These are phyloP conservation scores for Eueides isabella DNA, from an alignment of 1,140 invertebrate species.

Conservation along the genomic window DNA sequence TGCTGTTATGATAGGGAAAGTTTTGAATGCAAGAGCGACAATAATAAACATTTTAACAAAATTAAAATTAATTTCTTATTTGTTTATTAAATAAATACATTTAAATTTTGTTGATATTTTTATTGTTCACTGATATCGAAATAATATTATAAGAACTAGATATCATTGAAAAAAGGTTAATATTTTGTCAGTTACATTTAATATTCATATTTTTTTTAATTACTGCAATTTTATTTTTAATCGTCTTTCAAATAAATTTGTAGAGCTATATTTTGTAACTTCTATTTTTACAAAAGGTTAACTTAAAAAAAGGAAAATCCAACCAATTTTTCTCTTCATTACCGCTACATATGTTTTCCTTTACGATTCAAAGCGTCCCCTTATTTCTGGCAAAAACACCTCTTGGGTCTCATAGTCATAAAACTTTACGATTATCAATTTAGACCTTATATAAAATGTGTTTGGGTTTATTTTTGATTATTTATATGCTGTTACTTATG, in stretches of 20 bases:
- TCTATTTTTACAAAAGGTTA: not conserved
- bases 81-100: too few species aligned
- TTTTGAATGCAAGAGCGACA: not conserved
- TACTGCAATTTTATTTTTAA: not conserved
- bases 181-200: too few species aligned
- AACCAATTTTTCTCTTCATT: slow-evolving; percentile 39
- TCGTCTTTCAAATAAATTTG: too few species aligned
- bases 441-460: slow-evolving; percentile 1
- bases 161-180: too few species aligned
- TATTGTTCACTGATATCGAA: too few species aligned
- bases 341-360: slow-evolving; percentile 40
- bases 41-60: too few species aligned
- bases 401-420: slow-evolving; percentile 32
- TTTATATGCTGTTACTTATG: slow-evolving; percentile 15
- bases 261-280: not conserved
- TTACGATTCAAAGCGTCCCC: slow-evolving; percentile 42
- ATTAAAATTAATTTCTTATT: too few species aligned
- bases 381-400: slow-evolving; percentile 36
- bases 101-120: too few species aligned
- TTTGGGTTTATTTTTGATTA: not conserved
- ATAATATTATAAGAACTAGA: too few species aligned
- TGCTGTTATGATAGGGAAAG: not conserved
- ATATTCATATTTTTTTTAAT: too few species aligned
- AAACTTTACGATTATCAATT: slow-evolving; percentile 19
- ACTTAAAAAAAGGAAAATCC: slow-evolving; percentile 15